Conservation (phyloP, 2,113 vertebrate genomes). For the Xenopus borealis region DNA sequence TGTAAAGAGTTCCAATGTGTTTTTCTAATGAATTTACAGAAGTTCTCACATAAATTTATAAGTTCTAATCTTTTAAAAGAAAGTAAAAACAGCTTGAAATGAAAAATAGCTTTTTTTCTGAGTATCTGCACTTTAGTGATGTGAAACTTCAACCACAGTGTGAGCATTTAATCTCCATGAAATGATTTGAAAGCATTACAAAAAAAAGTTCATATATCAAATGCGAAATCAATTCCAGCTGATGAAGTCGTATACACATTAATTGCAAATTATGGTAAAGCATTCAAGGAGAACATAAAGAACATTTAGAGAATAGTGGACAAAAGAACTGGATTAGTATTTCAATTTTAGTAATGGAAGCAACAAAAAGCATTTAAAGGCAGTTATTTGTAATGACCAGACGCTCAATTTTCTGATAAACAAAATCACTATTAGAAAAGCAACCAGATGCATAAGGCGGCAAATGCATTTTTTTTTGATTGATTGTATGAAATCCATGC, state of each 20-base stretch:
- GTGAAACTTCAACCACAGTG: neutral
- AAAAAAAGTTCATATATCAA: neutral
- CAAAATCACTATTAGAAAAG: slow-evolving; percentile 5
- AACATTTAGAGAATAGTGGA: neutral
- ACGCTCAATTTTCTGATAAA: neutral
- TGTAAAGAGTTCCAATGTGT: too few species aligned
- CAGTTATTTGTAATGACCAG: slow-evolving; percentile 2
- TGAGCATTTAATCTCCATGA: neutral
- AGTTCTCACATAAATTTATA: too few species aligned
- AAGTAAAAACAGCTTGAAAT: too few species aligned
- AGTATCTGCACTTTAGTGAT: too few species aligned
- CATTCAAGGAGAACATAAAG: neutral
- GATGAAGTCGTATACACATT: neutral
- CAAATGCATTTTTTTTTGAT: slow-evolving; percentile 11
- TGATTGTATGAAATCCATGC: neutral
- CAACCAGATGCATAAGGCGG: slow-evolving; percentile 9
- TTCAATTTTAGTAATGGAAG: slow-evolving; percentile 7
- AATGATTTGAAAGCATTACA: neutral
- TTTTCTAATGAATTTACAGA: too few species aligned
- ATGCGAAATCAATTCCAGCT: neutral
- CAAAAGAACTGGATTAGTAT: slow-evolving; percentile 21
- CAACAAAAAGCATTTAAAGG: slow-evolving; percentile 2
- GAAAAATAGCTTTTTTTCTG: too few species aligned
- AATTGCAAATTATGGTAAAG: neutral
- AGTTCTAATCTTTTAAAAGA: too few species aligned